Percentiles rank a stretch among this genome's conserved stretches.
Conservation (phyloP, 2,797 vertebrate species). For the Graptemys geographica region DNA sequence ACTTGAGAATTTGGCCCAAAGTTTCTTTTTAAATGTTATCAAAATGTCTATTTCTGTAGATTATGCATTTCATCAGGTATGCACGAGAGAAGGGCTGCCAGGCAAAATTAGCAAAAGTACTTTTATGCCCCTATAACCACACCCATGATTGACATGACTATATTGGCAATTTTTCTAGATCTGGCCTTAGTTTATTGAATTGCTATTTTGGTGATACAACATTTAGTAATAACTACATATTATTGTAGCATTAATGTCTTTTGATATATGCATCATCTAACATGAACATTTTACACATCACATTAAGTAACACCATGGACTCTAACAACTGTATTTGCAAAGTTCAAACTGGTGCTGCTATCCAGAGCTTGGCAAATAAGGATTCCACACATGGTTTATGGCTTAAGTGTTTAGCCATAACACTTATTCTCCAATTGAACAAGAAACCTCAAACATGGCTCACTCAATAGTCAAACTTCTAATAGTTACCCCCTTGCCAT, state of each 20-base stretch:
- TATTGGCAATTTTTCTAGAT: neutral
- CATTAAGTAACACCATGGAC: neutral
- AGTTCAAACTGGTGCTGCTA: neutral
- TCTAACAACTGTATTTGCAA: neutral
- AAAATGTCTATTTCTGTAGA: neutral
- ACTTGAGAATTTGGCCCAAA: neutral
- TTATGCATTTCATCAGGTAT: neutral
- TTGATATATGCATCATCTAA: neutral
- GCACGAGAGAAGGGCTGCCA: neutral
- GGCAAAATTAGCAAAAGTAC: neutral
- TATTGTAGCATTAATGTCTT: neutral
- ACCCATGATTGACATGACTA: neutral
- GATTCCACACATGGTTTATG: no score
- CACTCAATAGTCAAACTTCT: fast-evolving
- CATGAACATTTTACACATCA: neutral
- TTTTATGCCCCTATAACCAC: neutral
- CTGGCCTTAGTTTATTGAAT: neutral
- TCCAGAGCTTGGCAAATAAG: neutral
- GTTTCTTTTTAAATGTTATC: neutral
- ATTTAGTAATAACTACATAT: neutral
- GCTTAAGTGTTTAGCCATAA: neutral
- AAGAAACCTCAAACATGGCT: fast-evolving
- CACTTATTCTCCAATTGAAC: neutral
- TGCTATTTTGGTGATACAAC: neutral
- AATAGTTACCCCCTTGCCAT: fast-evolving